Evolutionary conservation across 37 sponge, comb jelly and placozoan genomes (phyloP).

Genomic region (Petrosia ficiformis): DNA sequence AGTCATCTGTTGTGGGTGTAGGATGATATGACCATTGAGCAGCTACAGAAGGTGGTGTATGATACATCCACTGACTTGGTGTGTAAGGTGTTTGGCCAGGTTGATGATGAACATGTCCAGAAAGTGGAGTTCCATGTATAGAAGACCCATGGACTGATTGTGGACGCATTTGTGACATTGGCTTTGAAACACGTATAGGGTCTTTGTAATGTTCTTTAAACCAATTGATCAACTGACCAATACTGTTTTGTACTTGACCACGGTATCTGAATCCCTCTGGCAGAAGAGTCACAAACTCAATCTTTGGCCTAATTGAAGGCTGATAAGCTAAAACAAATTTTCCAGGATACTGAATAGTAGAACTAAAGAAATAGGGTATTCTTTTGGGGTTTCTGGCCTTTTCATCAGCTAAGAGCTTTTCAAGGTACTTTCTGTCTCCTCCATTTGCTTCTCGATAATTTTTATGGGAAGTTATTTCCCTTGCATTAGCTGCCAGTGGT

Average conservation of each 20-base stretch:
- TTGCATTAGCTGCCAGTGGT: slow-evolving; percentile 76
- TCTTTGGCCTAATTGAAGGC: slow-evolving; percentile 69
- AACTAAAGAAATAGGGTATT: slow-evolving; percentile 95
- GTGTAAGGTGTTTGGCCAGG: slow-evolving; percentile 42
- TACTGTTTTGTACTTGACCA: slow-evolving; percentile 36
- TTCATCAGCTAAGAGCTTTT: slow-evolving; percentile 71
- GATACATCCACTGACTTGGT: slow-evolving; percentile 36
- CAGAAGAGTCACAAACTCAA: slow-evolving; percentile 76
- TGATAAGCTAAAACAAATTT: slow-evolving; percentile 87
- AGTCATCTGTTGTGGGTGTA: neutral
- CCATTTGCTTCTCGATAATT: slow-evolving; percentile 61
- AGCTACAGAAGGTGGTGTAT: slow-evolving; percentile 9
- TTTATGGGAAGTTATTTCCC: slow-evolving; percentile 80
- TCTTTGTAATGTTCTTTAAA: slow-evolving; percentile 88
- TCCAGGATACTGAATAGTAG: slow-evolving; percentile 77
- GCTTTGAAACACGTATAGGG: slow-evolving; percentile 8
- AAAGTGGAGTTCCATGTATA: too few species aligned
- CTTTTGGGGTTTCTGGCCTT: slow-evolving; percentile 74
- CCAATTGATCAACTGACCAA: slow-evolving; percentile 75
- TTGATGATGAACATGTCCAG: neutral
- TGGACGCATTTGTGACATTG: neutral
- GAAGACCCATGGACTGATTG: neutral
- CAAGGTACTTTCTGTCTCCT: slow-evolving; percentile 49
- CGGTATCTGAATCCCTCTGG: slow-evolving; percentile 87
- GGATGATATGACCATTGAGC: neutral